Percentiles rank a stretch among this genome's conserved stretches.
These are phyloP conservation scores for Hemithea aestivaria DNA, from an alignment of 2,888 invertebrate species.

Conservation along the genomic window DNA sequence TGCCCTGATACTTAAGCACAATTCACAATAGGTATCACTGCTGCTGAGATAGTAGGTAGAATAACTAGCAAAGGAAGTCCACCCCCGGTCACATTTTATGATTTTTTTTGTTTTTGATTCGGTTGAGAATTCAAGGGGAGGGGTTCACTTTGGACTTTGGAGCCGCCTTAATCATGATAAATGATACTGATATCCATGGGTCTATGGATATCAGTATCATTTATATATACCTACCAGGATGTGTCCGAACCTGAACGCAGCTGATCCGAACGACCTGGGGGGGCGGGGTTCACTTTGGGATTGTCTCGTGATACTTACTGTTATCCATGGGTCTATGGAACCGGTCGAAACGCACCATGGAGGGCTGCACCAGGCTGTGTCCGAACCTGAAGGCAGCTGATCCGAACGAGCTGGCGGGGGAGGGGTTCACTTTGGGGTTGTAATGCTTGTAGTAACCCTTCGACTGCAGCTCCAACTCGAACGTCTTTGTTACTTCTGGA, in stretches of 20 bases:
- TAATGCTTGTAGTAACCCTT: conserved; percentile 87
- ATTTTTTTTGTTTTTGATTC: too few relatives aligned
- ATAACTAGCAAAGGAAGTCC: too few relatives aligned
- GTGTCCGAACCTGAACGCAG: conserved; percentile 92
- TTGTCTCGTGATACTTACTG: conserved; percentile 74
- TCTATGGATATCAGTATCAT: conserved; percentile 85
- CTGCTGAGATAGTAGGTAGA: too few relatives aligned
- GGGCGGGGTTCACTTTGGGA: too few relatives aligned
- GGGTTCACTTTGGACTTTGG: too few relatives aligned
- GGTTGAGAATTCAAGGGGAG: too few relatives aligned
- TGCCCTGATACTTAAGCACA: too few relatives aligned
- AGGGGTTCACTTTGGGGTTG: conserved; percentile 83
- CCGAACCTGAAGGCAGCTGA: conserved; percentile 93
- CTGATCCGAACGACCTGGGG: conserved; percentile 89
- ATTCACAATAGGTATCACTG: too few relatives aligned
- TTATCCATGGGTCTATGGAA: conserved; percentile 83
- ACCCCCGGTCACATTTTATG: too few relatives aligned
- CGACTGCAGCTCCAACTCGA: conserved; percentile 83
- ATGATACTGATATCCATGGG: conserved; percentile 86
- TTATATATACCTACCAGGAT: conserved; percentile 89
- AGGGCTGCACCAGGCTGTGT: conserved; percentile 90
- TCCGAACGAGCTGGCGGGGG: conserved; percentile 87
- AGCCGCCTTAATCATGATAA: neutral
- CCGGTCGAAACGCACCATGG: conserved; percentile 85
- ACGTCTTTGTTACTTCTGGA: conserved; percentile 85